Conservation (phyloP, 2,113 vertebrate genomes). For the Sakesphorus luctuosus region DNA sequence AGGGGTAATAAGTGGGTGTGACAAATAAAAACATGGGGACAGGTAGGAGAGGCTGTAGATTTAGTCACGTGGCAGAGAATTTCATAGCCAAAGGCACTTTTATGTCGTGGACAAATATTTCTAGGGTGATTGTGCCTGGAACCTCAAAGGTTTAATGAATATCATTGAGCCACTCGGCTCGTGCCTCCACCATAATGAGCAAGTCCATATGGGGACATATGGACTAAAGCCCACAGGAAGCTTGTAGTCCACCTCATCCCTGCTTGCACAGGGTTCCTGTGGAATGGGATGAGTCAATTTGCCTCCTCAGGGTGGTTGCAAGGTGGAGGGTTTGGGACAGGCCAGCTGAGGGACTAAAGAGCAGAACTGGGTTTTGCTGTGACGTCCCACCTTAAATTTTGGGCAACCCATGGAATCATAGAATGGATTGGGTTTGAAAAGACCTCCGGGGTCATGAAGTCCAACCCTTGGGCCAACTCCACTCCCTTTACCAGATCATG, state of each 20-base stretch:
- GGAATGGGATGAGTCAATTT: neutral
- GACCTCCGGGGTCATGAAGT: too few relatives aligned
- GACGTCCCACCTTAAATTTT: neutral
- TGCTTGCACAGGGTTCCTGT: neutral
- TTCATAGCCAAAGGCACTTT: neutral
- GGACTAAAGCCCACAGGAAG: neutral
- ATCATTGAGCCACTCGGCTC: neutral
- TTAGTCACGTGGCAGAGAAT: neutral
- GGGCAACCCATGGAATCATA: neutral
- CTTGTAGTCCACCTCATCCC: conserved; percentile 24
- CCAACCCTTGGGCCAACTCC: too few relatives aligned
- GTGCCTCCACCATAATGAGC: neutral
- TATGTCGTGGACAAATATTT: neutral
- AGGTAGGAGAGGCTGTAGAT: neutral
- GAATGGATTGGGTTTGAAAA: too few relatives aligned
- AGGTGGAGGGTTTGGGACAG: neutral
- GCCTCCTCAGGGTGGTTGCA: neutral
- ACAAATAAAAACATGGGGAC: neutral
- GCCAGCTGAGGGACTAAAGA: neutral
- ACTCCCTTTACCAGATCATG: too few relatives aligned
- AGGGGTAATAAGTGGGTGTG: neutral
- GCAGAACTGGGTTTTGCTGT: neutral
- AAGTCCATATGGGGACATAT: neutral
- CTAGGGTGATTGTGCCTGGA: neutral
- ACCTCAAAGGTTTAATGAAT: neutral